Evolutionary conservation across 2,888 invertebrate genomes (phyloP), one percentile per base, ranked within the genome.

Genomic region (Tinea pellionella): DNA sequence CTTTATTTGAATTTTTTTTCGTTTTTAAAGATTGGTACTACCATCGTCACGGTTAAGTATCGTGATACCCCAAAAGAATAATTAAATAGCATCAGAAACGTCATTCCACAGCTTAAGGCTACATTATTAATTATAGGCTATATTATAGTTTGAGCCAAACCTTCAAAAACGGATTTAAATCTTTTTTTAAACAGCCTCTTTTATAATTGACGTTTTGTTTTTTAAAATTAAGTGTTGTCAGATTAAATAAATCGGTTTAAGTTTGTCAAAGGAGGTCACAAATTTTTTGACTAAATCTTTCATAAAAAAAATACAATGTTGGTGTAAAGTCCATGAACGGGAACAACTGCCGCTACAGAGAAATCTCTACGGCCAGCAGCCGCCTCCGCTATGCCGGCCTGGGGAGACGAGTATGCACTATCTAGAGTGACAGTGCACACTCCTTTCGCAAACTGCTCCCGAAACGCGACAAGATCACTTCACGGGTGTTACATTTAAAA

Each of bases 71-170:
- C 37, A n/a, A 37, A 37, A 37, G 37, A 37, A 37, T 37, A 37
- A 37, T 47, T 47, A 47, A 47, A 47, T 47, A 47, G 47, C 47
- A 47, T 47, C 9, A 15, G 47, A 15, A 47, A 47, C 47, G 37
- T 37, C 37, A 37, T 37, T 47, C 9, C n/a, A 47, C 47, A n/a
- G 47, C 47, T 47, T 47, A 47, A 47, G 47, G 47, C 47, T 47
- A 15, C 15, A 15, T 12, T 16, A 47, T 47, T 47, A 47, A 47
- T 47, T 47, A 47, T 16, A 47, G 47, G 47, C 13, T 47, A 47
- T 47, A 47, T 47, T 47, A 47, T 47, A 47, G 47, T 47, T 47
- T 4, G 47, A 16, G 9, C 16, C 47, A 47, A 47, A 47, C 37
- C 2, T 9, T 6, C 37, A 37, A 37, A 9, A 47, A 9, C 16